These are phyloP conservation scores for Acanthosepion lycidas DNA, from an alignment of 2,888 invertebrate genomes.

Conservation along the genomic window DNA sequence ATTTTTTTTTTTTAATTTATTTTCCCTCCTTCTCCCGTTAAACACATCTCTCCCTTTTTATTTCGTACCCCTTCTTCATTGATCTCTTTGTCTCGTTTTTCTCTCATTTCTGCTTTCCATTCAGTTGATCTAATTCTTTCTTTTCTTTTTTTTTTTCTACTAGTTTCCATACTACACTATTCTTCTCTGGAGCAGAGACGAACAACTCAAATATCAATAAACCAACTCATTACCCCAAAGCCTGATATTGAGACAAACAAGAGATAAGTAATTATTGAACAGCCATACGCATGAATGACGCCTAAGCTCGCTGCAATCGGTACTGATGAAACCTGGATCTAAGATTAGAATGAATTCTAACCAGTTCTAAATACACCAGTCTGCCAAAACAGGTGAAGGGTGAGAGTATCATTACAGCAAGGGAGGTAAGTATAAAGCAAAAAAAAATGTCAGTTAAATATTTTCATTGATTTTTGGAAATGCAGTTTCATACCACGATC, in stretches of 20 bases:
- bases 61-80: background rate
- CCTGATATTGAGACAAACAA: background rate
- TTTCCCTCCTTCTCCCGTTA: background rate
- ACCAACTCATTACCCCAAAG: background rate
- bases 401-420: background rate
- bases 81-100: background rate
- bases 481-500: too few relatives aligned
- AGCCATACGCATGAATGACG: constrained; percentile 18
- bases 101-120: background rate
- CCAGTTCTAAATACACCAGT: background rate
- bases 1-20: background rate
- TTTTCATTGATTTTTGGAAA: background rate
- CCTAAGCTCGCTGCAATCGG: background rate
- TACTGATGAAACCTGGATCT: background rate
- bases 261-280: background rate
- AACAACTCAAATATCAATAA: background rate
- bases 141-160: background rate
- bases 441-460: background rate
- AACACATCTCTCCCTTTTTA: background rate
- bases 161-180: background rate
- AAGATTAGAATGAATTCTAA: constrained; percentile 21
- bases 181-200: background rate
- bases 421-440: background rate
- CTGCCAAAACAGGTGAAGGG: background rate
- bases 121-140: background rate